Conservation (phyloP, 2,113 vertebrate species). For the Lepidothrix coronata region DNA sequence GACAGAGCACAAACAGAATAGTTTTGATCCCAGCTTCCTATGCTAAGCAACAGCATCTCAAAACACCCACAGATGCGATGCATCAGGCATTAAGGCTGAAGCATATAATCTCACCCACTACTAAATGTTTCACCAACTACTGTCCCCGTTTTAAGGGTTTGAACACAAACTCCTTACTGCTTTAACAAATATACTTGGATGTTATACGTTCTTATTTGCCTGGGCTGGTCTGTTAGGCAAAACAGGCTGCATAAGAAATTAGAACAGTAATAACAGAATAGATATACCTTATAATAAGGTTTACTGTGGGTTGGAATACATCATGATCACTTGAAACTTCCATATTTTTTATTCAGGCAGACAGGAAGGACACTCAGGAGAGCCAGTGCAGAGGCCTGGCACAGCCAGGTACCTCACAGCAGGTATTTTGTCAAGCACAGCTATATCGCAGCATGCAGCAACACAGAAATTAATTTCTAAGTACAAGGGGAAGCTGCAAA, state of each 20-base stretch:
- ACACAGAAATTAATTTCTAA: not conserved
- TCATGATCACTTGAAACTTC: not conserved
- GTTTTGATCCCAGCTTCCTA: not conserved
- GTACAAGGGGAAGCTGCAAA: not conserved
- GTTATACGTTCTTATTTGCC: not conserved
- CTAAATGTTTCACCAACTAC: not conserved
- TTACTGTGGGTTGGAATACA: not conserved
- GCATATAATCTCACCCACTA: not conserved
- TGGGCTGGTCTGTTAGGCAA: not conserved
- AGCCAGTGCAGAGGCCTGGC: not conserved
- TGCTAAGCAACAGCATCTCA: not conserved
- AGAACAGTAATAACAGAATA: not conserved
- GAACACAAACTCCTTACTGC: not conserved
- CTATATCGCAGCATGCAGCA: not conserved
- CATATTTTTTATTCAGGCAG: not conserved
- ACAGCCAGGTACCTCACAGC: accelerated
- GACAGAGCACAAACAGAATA: not conserved
- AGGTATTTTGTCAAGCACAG: not conserved
- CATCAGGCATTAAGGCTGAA: not conserved
- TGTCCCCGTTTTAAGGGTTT: not conserved
- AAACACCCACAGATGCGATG: not conserved
- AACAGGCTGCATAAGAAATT: not conserved
- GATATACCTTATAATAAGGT: not conserved
- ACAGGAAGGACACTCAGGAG: not conserved
- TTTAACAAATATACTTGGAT: not conserved